Conservation (phyloP, 2,888 invertebrate species). For the Pseudococcus longispinus region DNA sequence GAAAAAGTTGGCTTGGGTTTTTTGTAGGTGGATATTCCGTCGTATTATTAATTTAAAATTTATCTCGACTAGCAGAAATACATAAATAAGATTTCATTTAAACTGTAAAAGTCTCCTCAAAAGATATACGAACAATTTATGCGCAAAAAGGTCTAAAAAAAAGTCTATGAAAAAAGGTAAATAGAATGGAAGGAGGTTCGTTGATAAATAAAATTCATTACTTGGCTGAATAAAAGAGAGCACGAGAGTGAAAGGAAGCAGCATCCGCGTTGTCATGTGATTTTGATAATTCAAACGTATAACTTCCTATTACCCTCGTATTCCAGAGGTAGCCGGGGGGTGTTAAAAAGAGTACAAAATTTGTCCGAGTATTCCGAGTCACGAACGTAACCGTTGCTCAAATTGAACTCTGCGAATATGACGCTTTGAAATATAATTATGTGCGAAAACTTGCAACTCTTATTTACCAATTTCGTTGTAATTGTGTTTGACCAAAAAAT, state of each 20-base stretch:
- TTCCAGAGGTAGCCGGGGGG: not conserved
- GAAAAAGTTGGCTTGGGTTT: not conserved
- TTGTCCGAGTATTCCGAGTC: not conserved
- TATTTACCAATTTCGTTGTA: conserved; percentile 12
- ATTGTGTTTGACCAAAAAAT: not conserved
- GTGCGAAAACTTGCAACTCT: not conserved
- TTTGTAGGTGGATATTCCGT: not conserved
- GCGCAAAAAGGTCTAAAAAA: not conserved
- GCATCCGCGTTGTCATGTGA: not conserved
- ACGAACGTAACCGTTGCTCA: not conserved
- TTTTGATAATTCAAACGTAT: not conserved
- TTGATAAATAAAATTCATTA: conserved; percentile 22
- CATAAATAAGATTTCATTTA: not conserved
- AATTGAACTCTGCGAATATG: not conserved
- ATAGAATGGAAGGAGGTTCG: not conserved
- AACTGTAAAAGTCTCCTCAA: not conserved
- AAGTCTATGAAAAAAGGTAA: not conserved
- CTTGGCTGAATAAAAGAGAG: not conserved
- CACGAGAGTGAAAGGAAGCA: not conserved
- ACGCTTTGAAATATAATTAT: conserved; percentile 15
- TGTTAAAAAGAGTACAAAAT: not conserved
- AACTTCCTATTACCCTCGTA: not conserved
- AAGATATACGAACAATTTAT: not conserved
- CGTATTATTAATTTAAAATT: not conserved
- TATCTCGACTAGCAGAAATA: not conserved